A percentile compares a stretch with the other conserved stretches of the same genome.
phyloP scores from a whole-genome alignment of 2,113 vertebrate genomes.

The Bagarius yarrelli region DNA sequence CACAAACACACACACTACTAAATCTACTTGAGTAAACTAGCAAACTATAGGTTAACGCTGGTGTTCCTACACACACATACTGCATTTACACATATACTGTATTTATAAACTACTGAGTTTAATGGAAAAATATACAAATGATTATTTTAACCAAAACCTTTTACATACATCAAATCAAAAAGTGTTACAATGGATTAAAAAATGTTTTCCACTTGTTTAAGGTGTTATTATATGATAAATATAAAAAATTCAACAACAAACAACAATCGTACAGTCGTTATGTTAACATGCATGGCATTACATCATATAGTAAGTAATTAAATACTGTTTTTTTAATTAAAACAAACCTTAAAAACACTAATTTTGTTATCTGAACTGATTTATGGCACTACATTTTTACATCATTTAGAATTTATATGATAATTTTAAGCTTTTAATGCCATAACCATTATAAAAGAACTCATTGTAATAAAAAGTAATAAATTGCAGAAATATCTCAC shows the following conservation, averaged over 20 bases:
- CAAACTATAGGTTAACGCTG: neutral
- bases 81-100: neutral
- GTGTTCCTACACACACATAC: neutral
- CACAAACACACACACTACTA: conserved; percentile 8
- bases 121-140: neutral
- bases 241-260: neutral
- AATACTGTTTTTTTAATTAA: neutral
- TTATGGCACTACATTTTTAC: neutral
- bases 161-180: neutral
- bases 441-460: neutral
- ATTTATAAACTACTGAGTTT: neutral
- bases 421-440: neutral
- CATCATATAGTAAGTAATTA: neutral
- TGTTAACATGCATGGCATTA: neutral
- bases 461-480: neutral
- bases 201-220: neutral
- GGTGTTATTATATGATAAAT: neutral
- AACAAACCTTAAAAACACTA: neutral
- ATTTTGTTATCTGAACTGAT: neutral
- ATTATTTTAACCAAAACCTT: neutral
- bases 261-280: neutral
- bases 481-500: neutral
- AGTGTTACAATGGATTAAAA: neutral
- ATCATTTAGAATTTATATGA: neutral
- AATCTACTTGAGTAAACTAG: no score